Evolutionary conservation across 2,888 invertebrate genomes (phyloP).

Genomic region (Plebejus anna): DNA sequence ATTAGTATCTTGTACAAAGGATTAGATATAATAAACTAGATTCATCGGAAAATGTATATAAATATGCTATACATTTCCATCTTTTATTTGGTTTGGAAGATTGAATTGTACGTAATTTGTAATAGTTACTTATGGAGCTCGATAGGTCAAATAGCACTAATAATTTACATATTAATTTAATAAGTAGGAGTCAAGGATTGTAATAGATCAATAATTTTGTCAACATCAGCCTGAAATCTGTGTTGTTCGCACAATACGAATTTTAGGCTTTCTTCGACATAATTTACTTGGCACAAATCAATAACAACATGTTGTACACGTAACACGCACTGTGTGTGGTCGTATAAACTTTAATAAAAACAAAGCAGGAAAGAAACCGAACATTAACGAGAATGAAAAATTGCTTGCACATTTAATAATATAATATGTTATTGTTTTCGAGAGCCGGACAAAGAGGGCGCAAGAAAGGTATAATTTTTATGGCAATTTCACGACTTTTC

Average conservation of each 20-base stretch:
- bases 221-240: too few relatives aligned
- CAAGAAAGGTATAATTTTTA: slow-evolving; percentile 67
- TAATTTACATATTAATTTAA: neutral
- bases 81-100: slow-evolving; percentile 3
- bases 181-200: neutral
- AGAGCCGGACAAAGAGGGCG: slow-evolving; percentile 43
- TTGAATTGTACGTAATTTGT: neutral
- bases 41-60: slow-evolving; percentile 10
- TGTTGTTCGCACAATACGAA: too few relatives aligned
- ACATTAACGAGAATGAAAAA: slow-evolving; percentile 65
- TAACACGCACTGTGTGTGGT: slow-evolving; percentile 50
- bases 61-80: neutral
- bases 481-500: slow-evolving; percentile 68
- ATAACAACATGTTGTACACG: slow-evolving; percentile 40
- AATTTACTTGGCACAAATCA: neutral
- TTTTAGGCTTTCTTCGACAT: too few relatives aligned
- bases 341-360: slow-evolving; percentile 38
- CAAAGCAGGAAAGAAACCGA: slow-evolving; percentile 40
- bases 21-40: slow-evolving; percentile 23
- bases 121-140: neutral
- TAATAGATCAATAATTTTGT: too few relatives aligned
- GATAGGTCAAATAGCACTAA: neutral
- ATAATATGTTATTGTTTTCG: slow-evolving; percentile 63
- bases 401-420: slow-evolving; percentile 63
- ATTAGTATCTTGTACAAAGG: slow-evolving; percentile 24